Evolutionary conservation across 2,113 vertebrate genomes (phyloP), one percentile per base, ranked within the genome.

Genomic region (Anolis carolinensis): DNA sequence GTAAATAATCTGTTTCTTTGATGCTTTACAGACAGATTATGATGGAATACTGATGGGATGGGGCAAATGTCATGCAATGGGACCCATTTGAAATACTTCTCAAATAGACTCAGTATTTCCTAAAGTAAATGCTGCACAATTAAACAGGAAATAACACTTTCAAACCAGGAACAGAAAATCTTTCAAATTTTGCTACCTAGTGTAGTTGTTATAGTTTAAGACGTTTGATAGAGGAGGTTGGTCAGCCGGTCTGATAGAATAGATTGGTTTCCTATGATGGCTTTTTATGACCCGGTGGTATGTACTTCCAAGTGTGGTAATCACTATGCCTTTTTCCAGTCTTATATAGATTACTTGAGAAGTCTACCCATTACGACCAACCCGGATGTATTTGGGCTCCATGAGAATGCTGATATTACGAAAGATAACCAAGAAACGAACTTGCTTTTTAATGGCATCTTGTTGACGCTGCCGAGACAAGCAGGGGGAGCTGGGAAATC

Each of bases 341-440:
- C 94, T 3, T 98, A 98, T 7, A 86, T 99, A 6, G 94, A 97
- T 4, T 98, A 98, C 88, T 94, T 98, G 83, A 95, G 96, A 91
- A 94, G 85, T 73, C 96, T 99, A 48, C 98, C 98, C 67, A 97
- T 97, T 92, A 93, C 93, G 81, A 95, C 97, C 11, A 96, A 98
- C 27, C 98, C 98, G 2, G 97, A 97, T 87, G 98, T 99, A 79
- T 99, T 99, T 81, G 97, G 98, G 30, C 98, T 99, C 76, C 97
- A 99, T 30, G 97, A 98, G 94, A 99, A 99, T 3, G 98, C 97
- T 13, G 97, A 99, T 89, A 99, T 99, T 94, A 98, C 97, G 8
- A 99, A 98, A 90, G 98, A 99, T 90, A 98, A 98, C 95, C 98
- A 98, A 90, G 98, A 99, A 94, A 99, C 98, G 87, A 98, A 98